Conservation (phyloP, 2,797 vertebrate genomes). For the Otolemur crassicaudatus region DNA sequence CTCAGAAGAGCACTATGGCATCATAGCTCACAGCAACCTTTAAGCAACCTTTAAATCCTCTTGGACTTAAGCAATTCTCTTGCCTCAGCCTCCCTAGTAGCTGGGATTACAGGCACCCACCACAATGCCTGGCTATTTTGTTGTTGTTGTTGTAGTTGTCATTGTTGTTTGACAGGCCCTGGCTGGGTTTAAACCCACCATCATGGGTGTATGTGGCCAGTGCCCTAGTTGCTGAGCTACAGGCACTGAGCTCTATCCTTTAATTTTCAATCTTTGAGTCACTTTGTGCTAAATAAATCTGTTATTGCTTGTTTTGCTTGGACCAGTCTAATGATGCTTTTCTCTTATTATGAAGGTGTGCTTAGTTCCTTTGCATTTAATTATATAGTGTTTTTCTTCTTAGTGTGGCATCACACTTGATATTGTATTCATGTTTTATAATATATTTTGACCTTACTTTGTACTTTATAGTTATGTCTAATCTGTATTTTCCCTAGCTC, state of each 20-base stretch:
- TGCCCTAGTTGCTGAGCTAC: too few species aligned
- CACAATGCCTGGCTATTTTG: too few species aligned
- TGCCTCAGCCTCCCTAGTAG: too few species aligned
- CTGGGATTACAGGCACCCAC: too few species aligned
- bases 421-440: neutral
- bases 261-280: neutral
- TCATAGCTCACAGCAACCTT: too few species aligned
- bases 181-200: too few species aligned
- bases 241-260: neutral
- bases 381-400: neutral
- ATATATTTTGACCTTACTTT: slow-evolving; percentile 13
- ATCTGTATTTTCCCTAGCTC: neutral
- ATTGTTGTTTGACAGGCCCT: too few species aligned
- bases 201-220: too few species aligned
- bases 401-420: neutral
- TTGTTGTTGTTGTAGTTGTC: too few species aligned
- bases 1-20: too few species aligned
- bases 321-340: neutral
- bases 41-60: too few species aligned
- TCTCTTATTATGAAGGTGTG: neutral
- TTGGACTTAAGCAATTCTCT: too few species aligned
- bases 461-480: slow-evolving; percentile 25
- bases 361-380: neutral
- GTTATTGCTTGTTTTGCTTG: neutral
- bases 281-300: neutral